These are phyloP conservation scores for Galbula dea DNA, from an alignment of 2,113 vertebrate species.

Conservation along the genomic window DNA sequence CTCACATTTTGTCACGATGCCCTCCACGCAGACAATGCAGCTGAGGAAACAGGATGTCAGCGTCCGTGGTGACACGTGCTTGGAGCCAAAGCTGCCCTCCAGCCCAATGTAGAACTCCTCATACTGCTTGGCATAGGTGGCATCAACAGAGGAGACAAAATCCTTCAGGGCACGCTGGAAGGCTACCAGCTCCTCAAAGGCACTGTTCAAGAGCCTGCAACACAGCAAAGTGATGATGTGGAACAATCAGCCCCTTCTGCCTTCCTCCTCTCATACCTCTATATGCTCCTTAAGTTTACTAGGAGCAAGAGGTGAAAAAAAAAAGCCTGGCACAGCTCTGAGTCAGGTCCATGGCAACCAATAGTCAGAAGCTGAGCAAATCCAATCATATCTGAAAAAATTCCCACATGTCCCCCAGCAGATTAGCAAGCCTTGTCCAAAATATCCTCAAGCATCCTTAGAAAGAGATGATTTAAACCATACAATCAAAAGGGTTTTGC, in stretches of 20 bases:
- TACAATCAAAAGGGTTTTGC: neutral
- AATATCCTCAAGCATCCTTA: neutral
- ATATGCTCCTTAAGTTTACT: fast-evolving
- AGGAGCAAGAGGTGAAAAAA: neutral
- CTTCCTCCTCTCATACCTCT: neutral
- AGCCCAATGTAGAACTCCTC: constrained; percentile 94
- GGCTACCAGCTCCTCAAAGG: constrained; percentile 89
- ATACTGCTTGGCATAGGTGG: constrained; percentile 92
- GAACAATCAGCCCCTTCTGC: neutral
- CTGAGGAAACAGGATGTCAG: constrained; percentile 90
- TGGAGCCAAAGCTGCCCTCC: constrained; percentile 94
- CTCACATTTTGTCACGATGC: constrained; percentile 97
- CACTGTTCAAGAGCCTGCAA: constrained; percentile 85
- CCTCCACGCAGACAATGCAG: constrained; percentile 92
- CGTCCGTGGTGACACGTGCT: constrained; percentile 90
- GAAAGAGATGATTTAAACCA: fast-evolving
- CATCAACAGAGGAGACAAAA: constrained; percentile 88
- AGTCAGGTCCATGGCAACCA: neutral
- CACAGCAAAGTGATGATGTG: neutral
- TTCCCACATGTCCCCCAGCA: no score
- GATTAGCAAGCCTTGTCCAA: neutral
- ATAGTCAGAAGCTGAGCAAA: neutral
- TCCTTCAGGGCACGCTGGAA: constrained; percentile 94
- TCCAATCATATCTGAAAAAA: neutral
- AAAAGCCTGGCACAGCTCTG: neutral